Conservation (phyloP, 1,140 invertebrate species). For the Bacillus rossius region DNA sequence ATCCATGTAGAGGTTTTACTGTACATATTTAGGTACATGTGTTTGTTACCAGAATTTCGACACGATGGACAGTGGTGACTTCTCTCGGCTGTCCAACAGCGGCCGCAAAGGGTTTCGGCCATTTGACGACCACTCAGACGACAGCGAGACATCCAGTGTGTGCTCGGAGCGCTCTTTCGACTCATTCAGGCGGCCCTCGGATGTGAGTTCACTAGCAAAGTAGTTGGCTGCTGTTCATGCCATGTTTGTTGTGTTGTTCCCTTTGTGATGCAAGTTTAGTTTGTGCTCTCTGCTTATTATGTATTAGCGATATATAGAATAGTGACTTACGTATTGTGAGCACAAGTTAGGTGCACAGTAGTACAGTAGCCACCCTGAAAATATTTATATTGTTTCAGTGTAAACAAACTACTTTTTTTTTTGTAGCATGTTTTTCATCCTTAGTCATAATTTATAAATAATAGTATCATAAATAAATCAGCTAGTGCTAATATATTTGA, state of each 20-base stretch:
- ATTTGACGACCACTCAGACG: slow-evolving; percentile 73
- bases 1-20: no score
- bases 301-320: neutral
- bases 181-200: slow-evolving; percentile 68
- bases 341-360: no score
- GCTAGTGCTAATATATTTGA: no score
- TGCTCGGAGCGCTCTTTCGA: slow-evolving; percentile 89
- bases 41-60: slow-evolving; percentile 31
- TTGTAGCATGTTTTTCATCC: no score
- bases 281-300: neutral
- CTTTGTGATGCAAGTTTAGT: neutral
- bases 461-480: no score
- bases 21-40: no score
- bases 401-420: no score
- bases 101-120: slow-evolving; percentile 8
- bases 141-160: slow-evolving; percentile 91
- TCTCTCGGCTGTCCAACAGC: neutral
- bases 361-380: no score
- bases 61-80: slow-evolving; percentile 32
- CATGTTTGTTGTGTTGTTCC: neutral
- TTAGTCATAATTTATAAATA: no score
- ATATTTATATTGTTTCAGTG: no score
- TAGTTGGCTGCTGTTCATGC: neutral
- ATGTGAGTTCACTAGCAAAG: slow-evolving; percentile 56
- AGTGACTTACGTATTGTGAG: neutral